Conservation (phyloP, 2,797 vertebrate species). For the Pristis pectinata region DNA sequence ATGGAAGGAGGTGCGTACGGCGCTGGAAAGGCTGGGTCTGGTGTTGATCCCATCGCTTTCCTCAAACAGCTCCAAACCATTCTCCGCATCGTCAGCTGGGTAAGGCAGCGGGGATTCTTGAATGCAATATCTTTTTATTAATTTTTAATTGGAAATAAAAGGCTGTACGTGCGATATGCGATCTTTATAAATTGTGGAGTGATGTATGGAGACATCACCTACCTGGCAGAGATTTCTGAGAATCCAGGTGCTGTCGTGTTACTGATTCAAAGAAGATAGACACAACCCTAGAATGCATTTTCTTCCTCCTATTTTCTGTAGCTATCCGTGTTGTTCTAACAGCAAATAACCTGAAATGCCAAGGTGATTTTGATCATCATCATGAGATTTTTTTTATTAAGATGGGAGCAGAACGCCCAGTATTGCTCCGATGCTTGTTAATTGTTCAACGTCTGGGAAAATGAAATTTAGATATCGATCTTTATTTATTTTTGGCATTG, state of each 20-base stretch:
- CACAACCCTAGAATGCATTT: too few species aligned
- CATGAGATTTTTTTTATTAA: too few species aligned
- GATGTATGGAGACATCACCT: not conserved
- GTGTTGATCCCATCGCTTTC: slow-evolving; percentile 77
- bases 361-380: not conserved
- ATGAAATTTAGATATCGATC: not conserved
- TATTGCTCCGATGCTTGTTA: not conserved
- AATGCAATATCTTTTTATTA: not conserved
- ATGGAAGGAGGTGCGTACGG: slow-evolving; percentile 96
- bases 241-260: not conserved
- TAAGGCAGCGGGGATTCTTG: slow-evolving; percentile 55
- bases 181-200: not conserved
- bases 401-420: not conserved
- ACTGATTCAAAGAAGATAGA: not conserved
- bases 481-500: not conserved
- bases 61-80: slow-evolving; percentile 84
- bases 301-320: not conserved
- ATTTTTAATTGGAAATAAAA: not conserved
- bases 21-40: slow-evolving; percentile 77
- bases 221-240: not conserved
- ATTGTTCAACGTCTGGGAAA: not conserved
- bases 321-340: not conserved
- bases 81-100: slow-evolving; percentile 78
- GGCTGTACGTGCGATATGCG: not conserved
- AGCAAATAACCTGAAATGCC: not conserved